Conservation (phyloP, 2,888 invertebrate genomes). For the Eilema caniola region DNA sequence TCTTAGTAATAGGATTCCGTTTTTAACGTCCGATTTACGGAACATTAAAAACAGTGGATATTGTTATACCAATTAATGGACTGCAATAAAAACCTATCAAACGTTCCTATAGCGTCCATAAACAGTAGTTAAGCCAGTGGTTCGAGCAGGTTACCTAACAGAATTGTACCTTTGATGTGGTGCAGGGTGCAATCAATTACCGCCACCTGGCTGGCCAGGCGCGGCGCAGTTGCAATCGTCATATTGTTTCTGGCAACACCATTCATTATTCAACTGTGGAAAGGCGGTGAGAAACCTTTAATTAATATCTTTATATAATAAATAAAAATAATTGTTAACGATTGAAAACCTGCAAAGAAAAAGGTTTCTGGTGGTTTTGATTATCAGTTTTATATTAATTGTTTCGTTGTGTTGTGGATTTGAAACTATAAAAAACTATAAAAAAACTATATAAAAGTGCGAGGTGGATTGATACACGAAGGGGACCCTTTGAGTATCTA, state of each 20-base stretch:
- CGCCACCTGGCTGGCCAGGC: constrained; percentile 13
- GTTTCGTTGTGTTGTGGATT: neutral
- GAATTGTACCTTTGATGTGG: constrained; percentile 42
- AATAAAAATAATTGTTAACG: neutral
- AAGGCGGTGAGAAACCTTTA: neutral
- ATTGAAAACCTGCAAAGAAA: neutral
- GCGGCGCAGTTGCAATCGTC: constrained; percentile 7
- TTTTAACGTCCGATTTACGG: too few species aligned
- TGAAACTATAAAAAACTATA: neutral
- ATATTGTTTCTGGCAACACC: constrained; percentile 6
- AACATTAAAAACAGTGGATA: too few species aligned
- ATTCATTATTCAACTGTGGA: constrained; percentile 8
- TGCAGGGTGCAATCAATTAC: constrained; percentile 27
- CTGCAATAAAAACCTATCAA: neutral
- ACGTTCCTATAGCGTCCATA: neutral
- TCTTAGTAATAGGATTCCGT: too few species aligned
- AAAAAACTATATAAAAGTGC: too few species aligned
- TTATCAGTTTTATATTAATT: neutral
- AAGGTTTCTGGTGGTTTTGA: neutral
- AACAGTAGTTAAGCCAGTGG: constrained; percentile 33
- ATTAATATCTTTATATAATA: neutral
- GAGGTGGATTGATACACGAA: neutral
- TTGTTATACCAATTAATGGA: too few species aligned
- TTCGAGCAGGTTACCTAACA: constrained; percentile 16
- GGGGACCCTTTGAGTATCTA: too few species aligned